Evolutionary conservation across 2,797 vertebrate genomes (phyloP).

Genomic region (Poeciliopsis gracilis): DNA sequence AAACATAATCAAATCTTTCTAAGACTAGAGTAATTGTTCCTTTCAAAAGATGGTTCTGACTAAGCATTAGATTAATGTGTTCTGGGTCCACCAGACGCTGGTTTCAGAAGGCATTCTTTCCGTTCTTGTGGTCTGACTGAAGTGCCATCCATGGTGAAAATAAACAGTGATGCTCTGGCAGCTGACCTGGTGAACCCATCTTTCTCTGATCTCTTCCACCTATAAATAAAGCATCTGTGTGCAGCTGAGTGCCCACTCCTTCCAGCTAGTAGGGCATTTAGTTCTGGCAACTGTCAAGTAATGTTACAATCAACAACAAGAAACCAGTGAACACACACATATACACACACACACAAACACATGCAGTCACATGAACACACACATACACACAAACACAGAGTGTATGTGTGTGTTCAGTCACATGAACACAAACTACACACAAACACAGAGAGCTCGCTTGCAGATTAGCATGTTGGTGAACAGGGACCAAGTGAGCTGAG

Average conservation of each 20-base stretch:
- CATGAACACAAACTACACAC: slow-evolving; percentile 10
- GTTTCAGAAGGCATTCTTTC: slow-evolving; percentile 16
- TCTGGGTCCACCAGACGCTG: not conserved
- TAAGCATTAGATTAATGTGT: slow-evolving; percentile 18
- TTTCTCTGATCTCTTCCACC: slow-evolving; percentile 52
- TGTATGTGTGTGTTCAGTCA: too few relatives aligned
- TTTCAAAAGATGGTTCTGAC: not conserved
- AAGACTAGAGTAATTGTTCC: not conserved
- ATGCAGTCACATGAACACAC: slow-evolving; percentile 1
- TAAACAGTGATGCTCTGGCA: slow-evolving; percentile 32
- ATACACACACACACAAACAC: slow-evolving; percentile 9
- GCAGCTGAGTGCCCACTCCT: slow-evolving; percentile 51
- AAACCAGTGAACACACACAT: slow-evolving; percentile 27
- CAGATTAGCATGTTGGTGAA: not conserved
- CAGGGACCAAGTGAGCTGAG: not conserved
- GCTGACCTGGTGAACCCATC: slow-evolving; percentile 41
- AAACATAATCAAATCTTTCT: not conserved
- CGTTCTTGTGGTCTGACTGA: slow-evolving; percentile 31
- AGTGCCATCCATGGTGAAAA: slow-evolving; percentile 40
- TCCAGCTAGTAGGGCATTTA: slow-evolving; percentile 55
- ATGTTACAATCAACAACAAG: slow-evolving; percentile 54
- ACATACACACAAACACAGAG: not conserved
- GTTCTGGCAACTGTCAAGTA: slow-evolving; percentile 66
- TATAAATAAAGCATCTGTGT: slow-evolving; percentile 65
- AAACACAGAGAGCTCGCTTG: not conserved